phyloP scores from a whole-genome alignment of 2,113 vertebrate species.

The Brienomyrus brachyistius region DNA sequence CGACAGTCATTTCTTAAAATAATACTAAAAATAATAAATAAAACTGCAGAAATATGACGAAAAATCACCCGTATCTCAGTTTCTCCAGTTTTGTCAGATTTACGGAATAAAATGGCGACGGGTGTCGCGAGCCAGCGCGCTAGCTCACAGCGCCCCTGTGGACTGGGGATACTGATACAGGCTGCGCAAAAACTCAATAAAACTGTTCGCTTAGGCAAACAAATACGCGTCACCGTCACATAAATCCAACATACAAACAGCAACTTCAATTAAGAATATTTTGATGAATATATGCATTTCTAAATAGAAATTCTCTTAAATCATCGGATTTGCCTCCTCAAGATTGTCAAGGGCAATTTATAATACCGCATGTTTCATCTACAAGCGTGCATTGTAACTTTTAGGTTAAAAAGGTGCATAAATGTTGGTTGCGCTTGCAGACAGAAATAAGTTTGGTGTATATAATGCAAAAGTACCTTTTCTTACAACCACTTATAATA shows the following conservation, averaged over 20 bases:
- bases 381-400: not conserved
- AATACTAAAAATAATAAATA: constrained; percentile 11
- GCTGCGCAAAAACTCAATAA: constrained; percentile 1
- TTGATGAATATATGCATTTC: not conserved
- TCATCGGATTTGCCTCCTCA: not conserved
- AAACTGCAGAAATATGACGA: constrained; percentile 47
- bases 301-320: not conserved
- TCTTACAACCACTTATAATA: not conserved
- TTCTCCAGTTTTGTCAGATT: constrained; percentile 52
- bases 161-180: constrained; percentile 35
- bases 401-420: not conserved
- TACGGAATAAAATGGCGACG: constrained; percentile 75
- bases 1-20: constrained; percentile 49
- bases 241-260: not conserved
- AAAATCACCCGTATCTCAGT: constrained; percentile 48
- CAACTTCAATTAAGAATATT: not conserved
- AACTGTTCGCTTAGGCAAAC: not conserved
- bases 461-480: not conserved
- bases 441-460: not conserved
- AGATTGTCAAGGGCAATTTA: not conserved
- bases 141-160: constrained; percentile 51
- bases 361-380: not conserved
- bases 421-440: not conserved
- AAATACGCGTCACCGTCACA: not conserved
- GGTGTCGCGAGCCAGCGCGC: constrained; percentile 37